phyloP scores from a whole-genome alignment of 2,797 vertebrate species.

The Diplodus sargus region DNA sequence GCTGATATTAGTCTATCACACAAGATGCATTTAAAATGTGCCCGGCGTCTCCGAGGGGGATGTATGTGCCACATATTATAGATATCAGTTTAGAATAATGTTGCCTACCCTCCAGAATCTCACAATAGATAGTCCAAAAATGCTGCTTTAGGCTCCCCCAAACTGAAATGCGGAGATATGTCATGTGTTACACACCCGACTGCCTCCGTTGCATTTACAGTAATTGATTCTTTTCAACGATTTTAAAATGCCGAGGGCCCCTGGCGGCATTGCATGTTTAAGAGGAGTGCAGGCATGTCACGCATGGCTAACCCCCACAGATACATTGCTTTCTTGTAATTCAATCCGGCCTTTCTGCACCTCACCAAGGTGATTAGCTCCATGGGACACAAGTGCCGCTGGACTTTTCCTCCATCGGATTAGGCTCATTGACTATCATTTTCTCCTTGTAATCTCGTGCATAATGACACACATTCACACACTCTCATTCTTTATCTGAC shows the following conservation, averaged over 20 bases:
- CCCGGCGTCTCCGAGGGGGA: constrained; percentile 59
- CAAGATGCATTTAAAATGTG: constrained; percentile 70
- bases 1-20: constrained; percentile 70
- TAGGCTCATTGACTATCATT: constrained; percentile 42
- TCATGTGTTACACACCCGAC: constrained; percentile 86
- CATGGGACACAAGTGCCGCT: constrained; percentile 59
- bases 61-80: constrained; percentile 68
- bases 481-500: constrained; percentile 8
- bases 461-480: constrained; percentile 34
- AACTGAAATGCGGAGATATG: constrained; percentile 84
- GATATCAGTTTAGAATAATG: constrained; percentile 76
- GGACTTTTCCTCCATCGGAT: constrained; percentile 54
- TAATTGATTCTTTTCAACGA: constrained; percentile 90
- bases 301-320: constrained; percentile 77
- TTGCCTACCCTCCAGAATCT: constrained; percentile 61
- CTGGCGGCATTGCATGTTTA: constrained; percentile 80
- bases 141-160: constrained; percentile 70
- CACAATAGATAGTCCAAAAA: constrained; percentile 75
- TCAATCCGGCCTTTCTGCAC: constrained; percentile 74
- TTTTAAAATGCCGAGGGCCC: constrained; percentile 77
- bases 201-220: constrained; percentile 85
- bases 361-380: constrained; percentile 78
- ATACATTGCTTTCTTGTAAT: constrained; percentile 80
- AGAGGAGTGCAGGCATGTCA: constrained; percentile 80
- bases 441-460: constrained; percentile 51